A percentile compares a stretch with the other conserved stretches of the same genome.
phyloP scores from a whole-genome alignment of 2,888 invertebrate species.

The Tenthredo distinguenda region DNA sequence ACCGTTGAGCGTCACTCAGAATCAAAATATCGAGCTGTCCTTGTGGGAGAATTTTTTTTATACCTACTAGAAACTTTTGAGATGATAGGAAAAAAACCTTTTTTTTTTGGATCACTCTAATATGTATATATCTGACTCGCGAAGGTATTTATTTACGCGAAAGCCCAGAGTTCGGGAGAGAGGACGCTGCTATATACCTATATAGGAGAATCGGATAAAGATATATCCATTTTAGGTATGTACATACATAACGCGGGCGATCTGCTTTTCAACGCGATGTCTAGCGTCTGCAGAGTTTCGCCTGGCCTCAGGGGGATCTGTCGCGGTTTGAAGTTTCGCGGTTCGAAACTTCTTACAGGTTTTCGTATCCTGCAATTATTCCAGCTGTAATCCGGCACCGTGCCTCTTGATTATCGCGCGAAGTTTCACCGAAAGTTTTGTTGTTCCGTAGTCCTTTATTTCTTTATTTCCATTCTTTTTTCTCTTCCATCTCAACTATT shows the following conservation, averaged over 20 bases:
- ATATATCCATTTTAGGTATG: not conserved
- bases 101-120: no score
- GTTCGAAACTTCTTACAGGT: slow-evolving; percentile 22
- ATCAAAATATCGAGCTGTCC: no score
- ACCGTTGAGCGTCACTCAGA: no score
- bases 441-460: not conserved
- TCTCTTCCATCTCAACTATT: not conserved
- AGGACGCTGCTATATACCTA: not conserved
- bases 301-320: slow-evolving; percentile 29
- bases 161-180: not conserved
- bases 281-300: slow-evolving; percentile 45
- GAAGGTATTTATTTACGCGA: not conserved
- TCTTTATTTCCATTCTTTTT: not conserved
- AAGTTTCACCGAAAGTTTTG: slow-evolving; percentile 32
- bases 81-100: no score
- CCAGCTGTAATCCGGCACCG: slow-evolving; percentile 17
- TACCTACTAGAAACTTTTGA: no score
- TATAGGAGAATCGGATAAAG: not conserved
- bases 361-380: not conserved
- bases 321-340: slow-evolving; percentile 22
- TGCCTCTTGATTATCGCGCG: slow-evolving; percentile 29
- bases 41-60: no score
- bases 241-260: not conserved
- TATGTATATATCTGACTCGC: not conserved
- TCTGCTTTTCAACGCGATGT: slow-evolving; percentile 15